Evolutionary conservation across 1,140 invertebrate species (phyloP).

Genomic region (Trichogramma pretiosum): DNA sequence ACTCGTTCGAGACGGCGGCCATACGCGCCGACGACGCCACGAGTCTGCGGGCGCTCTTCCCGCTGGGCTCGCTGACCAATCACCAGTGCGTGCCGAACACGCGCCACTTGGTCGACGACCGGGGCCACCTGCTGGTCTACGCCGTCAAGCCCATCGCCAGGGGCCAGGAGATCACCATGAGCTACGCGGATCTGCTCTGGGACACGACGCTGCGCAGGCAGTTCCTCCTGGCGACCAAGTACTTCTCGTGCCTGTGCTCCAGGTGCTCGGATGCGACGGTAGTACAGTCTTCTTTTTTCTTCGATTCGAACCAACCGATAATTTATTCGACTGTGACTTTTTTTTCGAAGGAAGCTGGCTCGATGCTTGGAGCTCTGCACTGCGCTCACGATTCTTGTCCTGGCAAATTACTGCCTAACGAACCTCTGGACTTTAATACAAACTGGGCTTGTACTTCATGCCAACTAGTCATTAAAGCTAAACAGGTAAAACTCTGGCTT

Average conservation of each 20-base stretch:
- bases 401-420: constrained; percentile 25
- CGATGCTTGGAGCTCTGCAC: constrained; percentile 27
- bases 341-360: constrained; percentile 29
- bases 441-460: constrained; percentile 31
- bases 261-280: constrained; percentile 64
- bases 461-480: constrained; percentile 18
- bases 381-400: constrained; percentile 28
- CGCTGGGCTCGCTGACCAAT: constrained; percentile 62
- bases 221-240: constrained; percentile 61
- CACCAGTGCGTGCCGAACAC: constrained; percentile 70
- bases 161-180: constrained; percentile 62
- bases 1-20: constrained; percentile 58
- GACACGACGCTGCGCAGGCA: constrained; percentile 56
- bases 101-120: constrained; percentile 52
- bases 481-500: too few relatives aligned
- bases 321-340: too few relatives aligned
- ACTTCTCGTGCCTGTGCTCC: constrained; percentile 62
- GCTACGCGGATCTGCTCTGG: constrained; percentile 66
- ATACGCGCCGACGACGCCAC: constrained; percentile 40
- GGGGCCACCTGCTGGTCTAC: constrained; percentile 53
- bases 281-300: constrained; percentile 11
- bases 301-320: constrained; percentile 3
- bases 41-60: constrained; percentile 61
- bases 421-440: constrained; percentile 22
- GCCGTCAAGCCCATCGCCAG: constrained; percentile 53